These are phyloP conservation scores for Eurystomus glaucurus DNA, from an alignment of 2,797 vertebrate genomes.

Conservation along the genomic window DNA sequence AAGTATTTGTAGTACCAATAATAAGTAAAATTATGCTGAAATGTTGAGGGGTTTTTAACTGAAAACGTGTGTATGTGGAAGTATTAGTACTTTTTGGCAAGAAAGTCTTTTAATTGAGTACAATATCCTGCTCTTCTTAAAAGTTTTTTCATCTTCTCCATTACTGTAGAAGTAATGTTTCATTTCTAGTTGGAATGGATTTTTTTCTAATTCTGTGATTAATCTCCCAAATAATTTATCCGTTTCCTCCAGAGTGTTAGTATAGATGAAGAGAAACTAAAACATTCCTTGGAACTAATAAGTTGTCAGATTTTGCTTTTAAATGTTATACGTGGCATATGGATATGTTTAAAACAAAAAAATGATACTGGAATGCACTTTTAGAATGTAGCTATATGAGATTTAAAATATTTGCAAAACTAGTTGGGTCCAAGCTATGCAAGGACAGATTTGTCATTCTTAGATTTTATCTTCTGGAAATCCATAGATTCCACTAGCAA, in stretches of 20 bases:
- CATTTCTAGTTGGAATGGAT: neutral
- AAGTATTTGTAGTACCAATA: neutral
- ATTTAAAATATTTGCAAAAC: conserved; percentile 2
- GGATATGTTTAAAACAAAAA: too few species aligned
- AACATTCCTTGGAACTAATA: neutral
- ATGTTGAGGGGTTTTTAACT: neutral
- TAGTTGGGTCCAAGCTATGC: neutral
- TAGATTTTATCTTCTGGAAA: neutral
- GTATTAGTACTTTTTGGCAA: neutral
- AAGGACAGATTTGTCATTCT: neutral
- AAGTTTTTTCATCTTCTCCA: neutral
- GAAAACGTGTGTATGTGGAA: neutral
- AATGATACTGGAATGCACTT: neutral
- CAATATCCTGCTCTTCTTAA: neutral
- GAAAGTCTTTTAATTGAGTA: neutral
- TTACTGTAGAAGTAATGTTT: neutral
- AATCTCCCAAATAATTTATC: neutral
- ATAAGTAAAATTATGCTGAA: neutral
- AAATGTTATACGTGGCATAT: neutral
- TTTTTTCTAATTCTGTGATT: neutral
- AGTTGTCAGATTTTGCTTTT: neutral
- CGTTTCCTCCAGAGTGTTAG: neutral
- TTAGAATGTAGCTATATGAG: neutral
- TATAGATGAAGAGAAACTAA: neutral
- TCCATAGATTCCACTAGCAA: neutral